phyloP scores from a whole-genome alignment of 2,113 vertebrate genomes.

The Gavialis gangeticus region DNA sequence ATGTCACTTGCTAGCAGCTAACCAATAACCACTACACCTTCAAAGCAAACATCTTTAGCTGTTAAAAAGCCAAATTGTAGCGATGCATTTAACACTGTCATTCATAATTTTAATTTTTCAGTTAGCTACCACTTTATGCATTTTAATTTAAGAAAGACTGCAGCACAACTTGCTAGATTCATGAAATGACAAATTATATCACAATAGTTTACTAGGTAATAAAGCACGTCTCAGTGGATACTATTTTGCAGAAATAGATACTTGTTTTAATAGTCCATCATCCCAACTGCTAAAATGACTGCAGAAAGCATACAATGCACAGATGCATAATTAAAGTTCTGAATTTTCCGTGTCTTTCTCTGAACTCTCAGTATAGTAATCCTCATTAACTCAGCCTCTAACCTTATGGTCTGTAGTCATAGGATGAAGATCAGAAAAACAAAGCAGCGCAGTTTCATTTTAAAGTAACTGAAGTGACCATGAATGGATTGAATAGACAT shows the following conservation, averaged over 20 bases:
- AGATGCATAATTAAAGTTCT: neutral
- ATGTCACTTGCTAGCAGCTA: slow-evolving; percentile 74
- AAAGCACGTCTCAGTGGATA: slow-evolving; percentile 46
- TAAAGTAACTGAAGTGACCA: neutral
- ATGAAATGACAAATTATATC: slow-evolving; percentile 64
- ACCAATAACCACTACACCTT: slow-evolving; percentile 77
- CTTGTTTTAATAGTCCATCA: slow-evolving; percentile 16
- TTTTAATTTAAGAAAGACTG: slow-evolving; percentile 47
- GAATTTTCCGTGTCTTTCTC: neutral
- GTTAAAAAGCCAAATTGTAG: slow-evolving; percentile 55
- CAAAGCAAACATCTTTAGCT: slow-evolving; percentile 52
- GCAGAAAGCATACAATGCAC: neutral
- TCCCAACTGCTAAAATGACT: neutral
- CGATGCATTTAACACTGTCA: slow-evolving; percentile 42
- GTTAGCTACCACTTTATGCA: slow-evolving; percentile 38
- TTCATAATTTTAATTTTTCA: slow-evolving; percentile 48
- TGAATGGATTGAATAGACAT: neutral
- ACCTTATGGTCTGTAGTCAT: neutral
- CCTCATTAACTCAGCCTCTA: neutral
- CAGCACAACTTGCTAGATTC: slow-evolving; percentile 16
- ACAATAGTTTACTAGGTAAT: slow-evolving; percentile 7
- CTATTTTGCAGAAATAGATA: slow-evolving; percentile 41
- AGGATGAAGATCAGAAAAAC: neutral
- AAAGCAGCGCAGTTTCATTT: neutral
- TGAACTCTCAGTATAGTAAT: neutral